Evolutionary conservation across 2,888 invertebrate genomes (phyloP).

Genomic region (Myathropa florea): DNA sequence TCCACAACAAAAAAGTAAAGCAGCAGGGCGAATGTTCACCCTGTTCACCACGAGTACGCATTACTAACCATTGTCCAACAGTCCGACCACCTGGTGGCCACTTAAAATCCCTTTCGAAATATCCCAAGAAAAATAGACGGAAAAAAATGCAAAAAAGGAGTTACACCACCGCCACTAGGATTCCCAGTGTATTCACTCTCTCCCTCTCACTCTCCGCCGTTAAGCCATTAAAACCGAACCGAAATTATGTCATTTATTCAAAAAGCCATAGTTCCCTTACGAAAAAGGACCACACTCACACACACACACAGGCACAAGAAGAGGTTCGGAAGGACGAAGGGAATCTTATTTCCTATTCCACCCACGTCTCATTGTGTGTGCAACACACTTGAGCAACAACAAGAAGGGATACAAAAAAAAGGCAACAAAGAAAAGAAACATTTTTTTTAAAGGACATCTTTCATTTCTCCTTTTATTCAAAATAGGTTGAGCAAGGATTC

Average conservation of each 20-base stretch:
- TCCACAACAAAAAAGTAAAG: background rate
- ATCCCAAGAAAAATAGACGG: slow-evolving; percentile 11
- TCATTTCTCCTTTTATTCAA: slow-evolving; percentile 63
- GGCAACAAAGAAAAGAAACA: slow-evolving; percentile 5
- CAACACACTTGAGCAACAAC: slow-evolving; percentile 38
- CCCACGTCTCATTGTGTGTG: slow-evolving; percentile 55
- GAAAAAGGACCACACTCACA: slow-evolving; percentile 14
- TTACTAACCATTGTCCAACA: slow-evolving; percentile 31
- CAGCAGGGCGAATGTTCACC: background rate
- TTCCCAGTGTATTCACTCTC: background rate
- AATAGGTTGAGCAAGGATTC: slow-evolving; percentile 47
- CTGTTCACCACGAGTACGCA: background rate
- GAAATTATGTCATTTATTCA: slow-evolving; percentile 66
- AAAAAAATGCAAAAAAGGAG: slow-evolving; percentile 51
- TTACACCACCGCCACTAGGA: slow-evolving; percentile 23
- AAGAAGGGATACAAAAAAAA: slow-evolving; percentile 19
- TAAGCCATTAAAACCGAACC: slow-evolving; percentile 51
- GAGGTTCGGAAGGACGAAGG: slow-evolving; percentile 7
- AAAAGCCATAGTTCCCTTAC: slow-evolving; percentile 26
- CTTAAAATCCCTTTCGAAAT: slow-evolving; percentile 43
- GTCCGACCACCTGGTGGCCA: slow-evolving; percentile 55
- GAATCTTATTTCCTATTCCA: slow-evolving; percentile 60
- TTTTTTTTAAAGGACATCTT: slow-evolving; percentile 54
- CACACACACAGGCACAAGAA: background rate
- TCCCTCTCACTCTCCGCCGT: slow-evolving; percentile 3